Percentiles rank a stretch among this genome's conserved stretches.
Conservation (phyloP, 2,797 vertebrate species). For the Schizopygopsis pylzovi region DNA sequence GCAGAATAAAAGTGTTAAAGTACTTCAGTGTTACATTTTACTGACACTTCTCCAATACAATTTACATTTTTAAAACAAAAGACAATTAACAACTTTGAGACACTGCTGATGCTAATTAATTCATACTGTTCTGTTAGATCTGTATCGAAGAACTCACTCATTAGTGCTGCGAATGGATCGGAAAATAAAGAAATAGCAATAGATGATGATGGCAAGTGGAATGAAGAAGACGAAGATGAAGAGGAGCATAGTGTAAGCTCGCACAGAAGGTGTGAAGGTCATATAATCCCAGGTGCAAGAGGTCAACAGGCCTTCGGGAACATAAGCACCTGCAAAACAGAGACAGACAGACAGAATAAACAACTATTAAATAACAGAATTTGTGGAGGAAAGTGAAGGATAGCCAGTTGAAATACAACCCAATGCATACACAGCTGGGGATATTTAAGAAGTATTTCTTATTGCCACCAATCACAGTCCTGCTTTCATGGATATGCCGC, state of each 20-base stretch:
- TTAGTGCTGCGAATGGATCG: constrained; percentile 86
- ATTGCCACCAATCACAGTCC: too few relatives aligned
- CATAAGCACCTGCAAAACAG: constrained; percentile 83
- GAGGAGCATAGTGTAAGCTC: constrained; percentile 93
- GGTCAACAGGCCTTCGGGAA: constrained; percentile 91
- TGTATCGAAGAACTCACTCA: constrained; percentile 75
- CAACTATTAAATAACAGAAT: neutral
- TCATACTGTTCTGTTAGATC: neutral
- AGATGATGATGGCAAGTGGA: constrained; percentile 89
- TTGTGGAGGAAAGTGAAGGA: neutral
- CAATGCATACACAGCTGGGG: too few relatives aligned
- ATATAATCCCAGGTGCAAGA: constrained; percentile 96
- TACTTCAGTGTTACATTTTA: neutral
- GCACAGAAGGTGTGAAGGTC: constrained; percentile 90
- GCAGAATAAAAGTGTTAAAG: neutral
- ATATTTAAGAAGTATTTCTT: too few relatives aligned
- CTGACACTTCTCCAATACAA: neutral
- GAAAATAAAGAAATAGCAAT: constrained; percentile 94
- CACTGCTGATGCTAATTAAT: neutral
- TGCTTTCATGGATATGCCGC: too few relatives aligned
- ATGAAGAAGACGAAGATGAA: constrained; percentile 94
- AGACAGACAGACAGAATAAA: neutral
- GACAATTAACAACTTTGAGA: neutral
- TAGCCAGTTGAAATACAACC: too few relatives aligned
- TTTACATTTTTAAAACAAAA: neutral